These are phyloP conservation scores for Chelon auratus DNA, from an alignment of 2,797 vertebrate genomes.

Conservation along the genomic window DNA sequence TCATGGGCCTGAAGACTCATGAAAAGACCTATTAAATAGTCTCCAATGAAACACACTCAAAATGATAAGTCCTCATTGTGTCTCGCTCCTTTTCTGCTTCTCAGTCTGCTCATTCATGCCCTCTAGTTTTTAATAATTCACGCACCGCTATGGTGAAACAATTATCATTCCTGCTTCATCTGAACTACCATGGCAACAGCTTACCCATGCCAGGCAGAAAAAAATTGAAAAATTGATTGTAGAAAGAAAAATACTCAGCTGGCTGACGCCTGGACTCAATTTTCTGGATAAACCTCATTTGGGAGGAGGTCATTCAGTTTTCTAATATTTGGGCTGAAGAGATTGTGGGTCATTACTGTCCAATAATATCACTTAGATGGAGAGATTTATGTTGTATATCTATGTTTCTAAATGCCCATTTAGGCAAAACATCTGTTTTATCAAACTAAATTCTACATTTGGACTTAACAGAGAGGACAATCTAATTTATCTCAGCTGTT, in stretches of 20 bases:
- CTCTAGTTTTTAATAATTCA: conserved; percentile 77
- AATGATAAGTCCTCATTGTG: conserved; percentile 52
- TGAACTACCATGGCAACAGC: conserved; percentile 79
- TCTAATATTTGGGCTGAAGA: not conserved
- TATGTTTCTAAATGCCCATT: not conserved
- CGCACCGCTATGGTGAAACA: conserved; percentile 56
- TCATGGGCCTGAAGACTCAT: conserved; percentile 20
- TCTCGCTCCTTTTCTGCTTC: conserved; percentile 47
- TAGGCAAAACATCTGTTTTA: conserved; percentile 19
- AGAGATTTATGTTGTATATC: conserved; percentile 2
- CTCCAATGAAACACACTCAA: conserved; percentile 13
- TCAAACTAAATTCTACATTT: not conserved
- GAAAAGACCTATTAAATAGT: conserved; percentile 34
- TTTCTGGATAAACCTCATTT: conserved; percentile 14
- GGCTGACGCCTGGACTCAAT: conserved; percentile 11
- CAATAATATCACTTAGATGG: not conserved
- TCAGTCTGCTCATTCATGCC: conserved; percentile 59
- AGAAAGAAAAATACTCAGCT: conserved; percentile 17
- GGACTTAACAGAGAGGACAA: not conserved
- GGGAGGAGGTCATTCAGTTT: not conserved
- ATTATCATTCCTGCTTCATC: conserved; percentile 77
- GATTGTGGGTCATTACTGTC: conserved; percentile 2
- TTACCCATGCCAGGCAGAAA: conserved; percentile 43
- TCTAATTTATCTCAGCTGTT: conserved; percentile 6
- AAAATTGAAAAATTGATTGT: conserved; percentile 39